Base-by-base conservation (phyloP, 2,797 vertebrate species). In the Tapirus indicus region DNA sequence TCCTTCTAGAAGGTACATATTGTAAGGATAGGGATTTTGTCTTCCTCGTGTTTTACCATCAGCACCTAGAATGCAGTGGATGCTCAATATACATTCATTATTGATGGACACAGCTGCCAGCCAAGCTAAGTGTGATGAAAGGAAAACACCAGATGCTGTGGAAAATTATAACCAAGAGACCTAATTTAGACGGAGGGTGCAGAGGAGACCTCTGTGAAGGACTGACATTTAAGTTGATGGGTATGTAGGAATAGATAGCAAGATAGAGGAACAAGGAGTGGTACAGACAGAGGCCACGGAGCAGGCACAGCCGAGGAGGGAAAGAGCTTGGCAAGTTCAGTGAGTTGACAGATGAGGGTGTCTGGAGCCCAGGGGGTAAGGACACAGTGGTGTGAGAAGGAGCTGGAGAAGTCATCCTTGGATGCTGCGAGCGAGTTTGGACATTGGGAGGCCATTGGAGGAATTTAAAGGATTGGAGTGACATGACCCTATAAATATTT, bases 211-310 rank as follows among this genome's bases (percentile, higher is more conserved):
- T 74, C 35, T 38, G 54, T 2, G 7, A 85, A 79, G 75, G 52
- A 17, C 9, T 41, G 69, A 20, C 29, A 10, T 41, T 47, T 47
- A 8, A 2, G 8, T 20, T 14, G 44, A 62, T 69, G 25, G 18
- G 11, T 60, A 9, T 47, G 11, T 47, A 68, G 20, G 20, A 23
- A 23, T 18, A 17, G 49, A 23, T 13, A 56, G 49, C 72, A 41
- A 4, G n/a, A 52, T 1, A 60, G 25, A n/a, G 7, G 27, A 21
- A 2, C 52, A 35, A 71, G 41, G 7, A 29, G 17, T 0, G 3
- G 8, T 77, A 2, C 29, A 52, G 49, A 71, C 0, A 1, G n/a
- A 52, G 52, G 41, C 32, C 23, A 1, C 11, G 12, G 16, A 11
- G 17, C 6, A 0, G 2, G 4, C 32, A 27, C 18, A 35, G 56